Percentiles rank a stretch among this genome's conserved stretches.
Evolutionary conservation across 2,797 vertebrate genomes (phyloP).

Genomic region (Spondyliosoma cantharus): DNA sequence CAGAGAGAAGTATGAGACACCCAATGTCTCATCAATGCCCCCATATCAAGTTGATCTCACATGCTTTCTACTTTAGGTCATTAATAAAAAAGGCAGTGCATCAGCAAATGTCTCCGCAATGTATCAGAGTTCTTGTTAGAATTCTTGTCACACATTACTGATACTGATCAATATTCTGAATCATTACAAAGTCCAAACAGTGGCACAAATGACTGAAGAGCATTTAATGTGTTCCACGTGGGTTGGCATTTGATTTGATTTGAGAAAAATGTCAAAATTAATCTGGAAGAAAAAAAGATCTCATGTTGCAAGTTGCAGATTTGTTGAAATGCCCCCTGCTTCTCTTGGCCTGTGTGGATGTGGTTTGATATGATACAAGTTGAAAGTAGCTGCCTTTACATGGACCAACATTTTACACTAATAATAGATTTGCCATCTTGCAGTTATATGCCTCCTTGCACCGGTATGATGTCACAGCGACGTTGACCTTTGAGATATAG

Average conservation of each 20-base stretch:
- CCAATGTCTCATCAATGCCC: not conserved
- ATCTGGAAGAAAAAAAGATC: not conserved
- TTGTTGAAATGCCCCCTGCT: not conserved
- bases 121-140: not conserved
- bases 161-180: not conserved
- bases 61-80: not conserved
- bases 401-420: too few species aligned
- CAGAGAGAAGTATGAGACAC: constrained; percentile 13
- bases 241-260: not conserved
- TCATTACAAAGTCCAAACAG: not conserved
- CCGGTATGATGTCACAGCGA: too few species aligned
- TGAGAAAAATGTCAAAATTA: not conserved
- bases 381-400: too few species aligned
- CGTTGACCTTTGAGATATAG: too few species aligned
- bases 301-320: not conserved
- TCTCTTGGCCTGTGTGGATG: not conserved
- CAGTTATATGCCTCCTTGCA: too few species aligned
- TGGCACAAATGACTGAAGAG: not conserved
- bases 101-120: not conserved
- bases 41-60: not conserved
- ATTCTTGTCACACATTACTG: not conserved
- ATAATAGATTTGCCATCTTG: too few species aligned
- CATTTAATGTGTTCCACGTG: not conserved
- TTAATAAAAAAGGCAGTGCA: not conserved
- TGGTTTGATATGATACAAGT: not conserved